A percentile compares a stretch with the other conserved stretches of the same genome.
Evolutionary conservation across 2,888 invertebrate genomes (phyloP).

Genomic region (Pyrrhosoma nymphula): DNA sequence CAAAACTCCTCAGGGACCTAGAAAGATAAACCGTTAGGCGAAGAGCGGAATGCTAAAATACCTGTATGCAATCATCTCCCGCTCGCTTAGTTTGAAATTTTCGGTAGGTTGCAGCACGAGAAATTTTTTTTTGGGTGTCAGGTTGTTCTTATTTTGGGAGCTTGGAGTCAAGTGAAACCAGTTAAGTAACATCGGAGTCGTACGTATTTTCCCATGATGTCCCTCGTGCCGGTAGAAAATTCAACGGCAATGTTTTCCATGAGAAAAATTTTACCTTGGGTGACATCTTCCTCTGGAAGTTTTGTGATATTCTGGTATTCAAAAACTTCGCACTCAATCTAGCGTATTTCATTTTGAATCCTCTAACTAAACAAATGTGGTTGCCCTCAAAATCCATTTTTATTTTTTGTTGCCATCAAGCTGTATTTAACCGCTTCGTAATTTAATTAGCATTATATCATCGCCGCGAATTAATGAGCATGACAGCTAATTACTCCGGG

Average conservation of each 20-base stretch:
- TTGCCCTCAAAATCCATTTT: too few species aligned
- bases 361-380: too few species aligned
- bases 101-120: neutral
- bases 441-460: too few species aligned
- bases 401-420: too few species aligned
- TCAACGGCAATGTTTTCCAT: neutral
- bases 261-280: neutral
- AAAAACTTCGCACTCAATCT: too few species aligned
- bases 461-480: too few species aligned
- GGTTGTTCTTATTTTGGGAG: neutral
- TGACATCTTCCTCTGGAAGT: neutral
- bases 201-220: neutral
- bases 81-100: neutral
- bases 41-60: neutral
- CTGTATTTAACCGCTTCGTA: too few species aligned
- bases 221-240: neutral
- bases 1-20: neutral
- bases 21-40: slow-evolving; percentile 29
- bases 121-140: neutral
- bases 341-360: too few species aligned
- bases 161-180: neutral
- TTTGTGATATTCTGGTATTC: neutral
- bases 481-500: too few species aligned
- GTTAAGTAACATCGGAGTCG: neutral
- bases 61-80: slow-evolving; percentile 2